phyloP scores from a whole-genome alignment of 2,888 invertebrate genomes.

The Acanthoscelides obtectus region DNA sequence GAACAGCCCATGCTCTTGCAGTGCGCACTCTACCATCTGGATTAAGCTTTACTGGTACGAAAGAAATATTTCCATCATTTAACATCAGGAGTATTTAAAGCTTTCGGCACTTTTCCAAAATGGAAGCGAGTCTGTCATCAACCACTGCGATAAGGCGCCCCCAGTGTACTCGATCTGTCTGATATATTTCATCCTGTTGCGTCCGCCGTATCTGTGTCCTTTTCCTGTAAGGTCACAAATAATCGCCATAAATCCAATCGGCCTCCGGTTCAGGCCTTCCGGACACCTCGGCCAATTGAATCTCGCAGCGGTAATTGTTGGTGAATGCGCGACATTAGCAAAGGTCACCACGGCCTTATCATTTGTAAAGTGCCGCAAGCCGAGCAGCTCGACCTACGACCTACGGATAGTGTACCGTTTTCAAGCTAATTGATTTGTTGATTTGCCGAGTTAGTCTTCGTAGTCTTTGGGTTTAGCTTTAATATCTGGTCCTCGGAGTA shows the following conservation, averaged over 20 bases:
- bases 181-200: neutral
- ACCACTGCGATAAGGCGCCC: no score
- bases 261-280: neutral
- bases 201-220: neutral
- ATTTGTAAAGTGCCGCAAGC: neutral
- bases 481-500: no score
- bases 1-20: no score
- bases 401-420: neutral
- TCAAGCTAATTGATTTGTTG: neutral
- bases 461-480: no score
- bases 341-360: neutral
- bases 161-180: neutral
- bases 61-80: no score
- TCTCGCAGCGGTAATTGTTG: neutral
- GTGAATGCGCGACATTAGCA: neutral
- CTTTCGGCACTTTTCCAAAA: no score
- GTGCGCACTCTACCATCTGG: no score
- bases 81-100: no score
- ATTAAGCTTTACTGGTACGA: no score
- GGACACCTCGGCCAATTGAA: neutral
- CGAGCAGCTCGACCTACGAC: neutral
- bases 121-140: no score
- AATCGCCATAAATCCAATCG: neutral
- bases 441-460: no score
- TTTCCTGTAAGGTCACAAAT: neutral